A percentile compares a stretch with the other conserved stretches of the same genome.
These are phyloP conservation scores for Drosophila bifasciata DNA, from an alignment of 1,140 invertebrate species.

Conservation along the genomic window DNA sequence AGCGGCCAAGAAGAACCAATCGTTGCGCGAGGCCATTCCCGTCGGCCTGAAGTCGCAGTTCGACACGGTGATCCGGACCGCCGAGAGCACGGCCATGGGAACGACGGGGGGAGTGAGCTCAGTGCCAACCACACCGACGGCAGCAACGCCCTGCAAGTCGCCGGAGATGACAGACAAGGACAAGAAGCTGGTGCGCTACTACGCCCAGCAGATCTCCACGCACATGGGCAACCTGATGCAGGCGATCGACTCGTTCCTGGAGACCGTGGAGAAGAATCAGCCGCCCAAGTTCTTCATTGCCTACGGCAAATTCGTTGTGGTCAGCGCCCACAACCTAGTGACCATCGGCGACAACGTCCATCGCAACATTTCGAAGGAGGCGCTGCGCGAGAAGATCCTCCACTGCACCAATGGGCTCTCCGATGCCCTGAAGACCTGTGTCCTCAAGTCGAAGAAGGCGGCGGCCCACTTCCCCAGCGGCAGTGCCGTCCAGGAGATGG, in stretches of 20 bases:
- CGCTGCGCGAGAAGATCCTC: slow-evolving; percentile 89
- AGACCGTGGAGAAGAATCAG: slow-evolving; percentile 95
- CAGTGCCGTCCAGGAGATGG: slow-evolving; percentile 95
- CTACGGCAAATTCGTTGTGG: slow-evolving; percentile 96
- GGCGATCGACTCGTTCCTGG: slow-evolving; percentile 95
- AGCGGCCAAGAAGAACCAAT: slow-evolving; percentile 89
- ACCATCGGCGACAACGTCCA: slow-evolving; percentile 96
- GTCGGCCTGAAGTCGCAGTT: slow-evolving; percentile 90
- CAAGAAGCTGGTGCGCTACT: slow-evolving; percentile 93
- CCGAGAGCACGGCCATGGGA: slow-evolving; percentile 86
- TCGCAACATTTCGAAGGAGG: slow-evolving; percentile 89
- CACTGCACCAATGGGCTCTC: slow-evolving; percentile 93
- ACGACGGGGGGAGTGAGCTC: slow-evolving; percentile 10
- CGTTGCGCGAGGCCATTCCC: slow-evolving; percentile 89
- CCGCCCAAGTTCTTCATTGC: slow-evolving; percentile 96
- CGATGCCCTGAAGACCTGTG: slow-evolving; percentile 92
- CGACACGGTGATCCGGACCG: slow-evolving; percentile 90
- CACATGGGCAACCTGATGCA: slow-evolving; percentile 93
- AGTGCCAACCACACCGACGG: slow-evolving; percentile 75
- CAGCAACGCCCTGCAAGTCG: slow-evolving; percentile 52
- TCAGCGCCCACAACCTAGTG: slow-evolving; percentile 96
- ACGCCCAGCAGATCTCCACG: slow-evolving; percentile 92
- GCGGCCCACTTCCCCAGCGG: slow-evolving; percentile 96
- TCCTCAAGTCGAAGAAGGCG: slow-evolving; percentile 94
- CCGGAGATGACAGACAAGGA: slow-evolving; percentile 90